Evolutionary conservation across 2,797 vertebrate species (phyloP).

Genomic region (Psittacula echo): DNA sequence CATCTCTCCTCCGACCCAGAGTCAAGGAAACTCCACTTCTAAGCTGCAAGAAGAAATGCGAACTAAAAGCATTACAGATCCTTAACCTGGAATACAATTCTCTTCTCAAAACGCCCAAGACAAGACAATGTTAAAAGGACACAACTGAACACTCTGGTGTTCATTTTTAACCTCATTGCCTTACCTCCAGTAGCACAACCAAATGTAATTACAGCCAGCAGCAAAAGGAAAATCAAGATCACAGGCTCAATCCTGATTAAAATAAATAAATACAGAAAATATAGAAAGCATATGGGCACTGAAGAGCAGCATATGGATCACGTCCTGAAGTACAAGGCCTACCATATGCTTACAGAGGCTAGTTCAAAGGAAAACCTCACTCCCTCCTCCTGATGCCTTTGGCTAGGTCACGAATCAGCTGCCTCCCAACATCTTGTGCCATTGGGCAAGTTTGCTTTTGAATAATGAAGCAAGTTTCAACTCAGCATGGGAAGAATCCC

Average conservation of each 20-base stretch:
- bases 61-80: constrained; percentile 7
- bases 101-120: background rate
- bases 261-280: constrained; percentile 71
- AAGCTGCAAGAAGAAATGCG: background rate
- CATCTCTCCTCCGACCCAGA: background rate
- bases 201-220: constrained; percentile 61
- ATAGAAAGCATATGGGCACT: constrained; percentile 76
- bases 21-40: background rate
- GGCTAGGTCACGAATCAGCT: constrained; percentile 78
- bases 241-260: constrained; percentile 62
- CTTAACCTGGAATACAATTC: background rate
- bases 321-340: constrained; percentile 70
- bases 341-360: constrained; percentile 77
- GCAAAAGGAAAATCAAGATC: constrained; percentile 42
- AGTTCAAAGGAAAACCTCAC: constrained; percentile 65
- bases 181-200: constrained; percentile 58
- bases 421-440: constrained; percentile 69
- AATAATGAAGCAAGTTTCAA: constrained; percentile 78
- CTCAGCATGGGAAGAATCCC: constrained; percentile 76
- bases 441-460: constrained; percentile 72
- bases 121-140: constrained; percentile 15
- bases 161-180: constrained; percentile 28
- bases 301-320: constrained; percentile 77
- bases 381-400: constrained; percentile 70
- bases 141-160: background rate